Percentiles rank a stretch among this genome's conserved stretches.
These are phyloP conservation scores for Psilopogon haemacephalus DNA, from an alignment of 2,113 vertebrate genomes.

Conservation along the genomic window DNA sequence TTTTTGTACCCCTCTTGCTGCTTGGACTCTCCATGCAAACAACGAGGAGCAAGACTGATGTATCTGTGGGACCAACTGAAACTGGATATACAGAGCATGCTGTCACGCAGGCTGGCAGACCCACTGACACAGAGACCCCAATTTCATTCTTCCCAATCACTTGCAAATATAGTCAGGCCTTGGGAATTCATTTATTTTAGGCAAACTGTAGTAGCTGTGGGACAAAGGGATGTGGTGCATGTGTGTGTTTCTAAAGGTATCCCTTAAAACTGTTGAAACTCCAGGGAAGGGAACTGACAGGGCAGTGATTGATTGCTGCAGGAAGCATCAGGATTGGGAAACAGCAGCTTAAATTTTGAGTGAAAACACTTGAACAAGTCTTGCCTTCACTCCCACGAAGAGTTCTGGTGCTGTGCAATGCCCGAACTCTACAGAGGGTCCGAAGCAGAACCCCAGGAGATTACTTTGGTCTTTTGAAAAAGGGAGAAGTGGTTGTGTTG, in stretches of 20 bases:
- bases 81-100: neutral
- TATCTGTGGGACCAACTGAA: neutral
- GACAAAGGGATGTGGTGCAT: neutral
- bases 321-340: neutral
- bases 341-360: neutral
- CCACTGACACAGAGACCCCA: conserved; percentile 52
- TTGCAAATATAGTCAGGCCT: neutral
- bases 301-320: neutral
- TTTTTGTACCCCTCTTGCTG: conserved; percentile 20
- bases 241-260: neutral
- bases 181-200: neutral
- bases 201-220: neutral
- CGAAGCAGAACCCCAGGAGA: neutral
- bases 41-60: neutral
- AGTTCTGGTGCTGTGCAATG: neutral
- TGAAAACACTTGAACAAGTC: neutral
- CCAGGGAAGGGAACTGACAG: neutral
- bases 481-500: neutral
- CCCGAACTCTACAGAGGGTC: neutral
- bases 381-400: neutral
- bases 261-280: neutral
- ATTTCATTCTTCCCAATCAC: neutral
- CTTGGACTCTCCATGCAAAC: neutral
- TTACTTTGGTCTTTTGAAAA: neutral
- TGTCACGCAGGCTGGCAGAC: conserved; percentile 17